A percentile compares a stretch with the other conserved stretches of the same genome.
Evolutionary conservation across 1,140 invertebrate species (phyloP).

Genomic region (Pachyrhynchus sulphureomaculatus): DNA sequence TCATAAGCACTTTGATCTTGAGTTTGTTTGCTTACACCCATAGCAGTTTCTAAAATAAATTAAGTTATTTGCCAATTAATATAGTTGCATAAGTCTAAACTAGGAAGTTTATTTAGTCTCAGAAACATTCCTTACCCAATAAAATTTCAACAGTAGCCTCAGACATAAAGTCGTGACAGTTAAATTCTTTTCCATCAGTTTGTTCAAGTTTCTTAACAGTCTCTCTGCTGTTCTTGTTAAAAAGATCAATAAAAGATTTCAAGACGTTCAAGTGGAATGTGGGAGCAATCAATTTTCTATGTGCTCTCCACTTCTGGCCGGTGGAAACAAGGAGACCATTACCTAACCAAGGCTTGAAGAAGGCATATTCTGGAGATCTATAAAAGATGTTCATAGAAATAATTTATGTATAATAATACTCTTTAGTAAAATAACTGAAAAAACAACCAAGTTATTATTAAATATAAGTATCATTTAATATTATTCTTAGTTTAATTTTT

Average conservation of each 20-base stretch:
- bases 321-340: conserved; percentile 81
- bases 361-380: conserved; percentile 18
- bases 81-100: no score
- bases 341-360: conserved; percentile 15
- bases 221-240: conserved; percentile 73
- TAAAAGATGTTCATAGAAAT: no score
- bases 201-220: conserved; percentile 67
- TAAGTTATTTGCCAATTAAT: no score
- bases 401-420: no score
- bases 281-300: conserved; percentile 78
- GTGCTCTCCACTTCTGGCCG: conserved; percentile 77
- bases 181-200: conserved; percentile 67
- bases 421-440: no score
- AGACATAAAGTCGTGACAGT: conserved; percentile 82
- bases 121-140: conserved; percentile 60
- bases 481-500: no score
- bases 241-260: conserved; percentile 79
- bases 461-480: no score
- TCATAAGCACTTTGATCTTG: conserved; percentile 75
- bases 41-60: conserved; percentile 68
- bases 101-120: no score
- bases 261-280: conserved; percentile 82
- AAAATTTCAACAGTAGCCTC: conserved; percentile 82
- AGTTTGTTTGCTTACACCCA: conserved; percentile 76
- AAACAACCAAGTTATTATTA: no score